A percentile compares a stretch with the other conserved stretches of the same genome.
phyloP scores from a whole-genome alignment of 2,888 invertebrate genomes.

The Eupithecia centaureata region DNA sequence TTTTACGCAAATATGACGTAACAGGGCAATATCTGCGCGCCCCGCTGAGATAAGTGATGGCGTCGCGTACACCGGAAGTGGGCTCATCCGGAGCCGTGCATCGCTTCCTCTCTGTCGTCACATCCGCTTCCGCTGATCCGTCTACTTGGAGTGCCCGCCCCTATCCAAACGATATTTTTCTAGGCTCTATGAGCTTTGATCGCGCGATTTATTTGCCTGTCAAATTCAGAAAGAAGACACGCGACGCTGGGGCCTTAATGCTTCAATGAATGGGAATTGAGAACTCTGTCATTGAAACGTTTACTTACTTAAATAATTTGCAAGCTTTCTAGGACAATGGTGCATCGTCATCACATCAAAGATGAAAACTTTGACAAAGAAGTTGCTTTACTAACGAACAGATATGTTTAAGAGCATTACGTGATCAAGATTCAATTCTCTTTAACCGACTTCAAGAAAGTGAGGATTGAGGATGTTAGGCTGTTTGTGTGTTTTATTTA shows the following conservation, averaged over 20 bases:
- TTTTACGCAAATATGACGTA: conserved; percentile 49
- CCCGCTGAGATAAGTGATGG: conserved; percentile 81
- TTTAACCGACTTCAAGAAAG: no score
- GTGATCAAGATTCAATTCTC: not conserved
- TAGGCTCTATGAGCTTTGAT: conserved; percentile 69
- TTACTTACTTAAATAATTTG: conserved; percentile 4
- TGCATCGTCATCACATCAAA: not conserved
- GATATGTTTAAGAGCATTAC: not conserved
- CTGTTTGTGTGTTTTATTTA: no score
- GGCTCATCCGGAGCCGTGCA: conserved; percentile 76
- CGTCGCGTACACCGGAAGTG: conserved; percentile 72
- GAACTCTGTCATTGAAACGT: conserved; percentile 12
- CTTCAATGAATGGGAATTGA: conserved; percentile 52
- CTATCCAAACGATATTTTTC: conserved; percentile 68
- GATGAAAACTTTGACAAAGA: not conserved
- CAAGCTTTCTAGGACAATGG: not conserved
- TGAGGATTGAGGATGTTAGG: no score
- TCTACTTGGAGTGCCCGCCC: conserved; percentile 62
- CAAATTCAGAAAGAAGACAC: conserved; percentile 80
- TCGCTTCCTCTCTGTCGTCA: conserved; percentile 76
- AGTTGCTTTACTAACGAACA: not conserved
- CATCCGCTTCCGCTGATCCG: conserved; percentile 77
- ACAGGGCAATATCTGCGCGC: conserved; percentile 61
- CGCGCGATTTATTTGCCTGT: conserved; percentile 80
- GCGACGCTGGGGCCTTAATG: conserved; percentile 62